A percentile compares a stretch with the other conserved stretches of the same genome.
These are phyloP conservation scores for Nemotelus nigrinus DNA, from an alignment of 2,888 invertebrate genomes.

Conservation along the genomic window DNA sequence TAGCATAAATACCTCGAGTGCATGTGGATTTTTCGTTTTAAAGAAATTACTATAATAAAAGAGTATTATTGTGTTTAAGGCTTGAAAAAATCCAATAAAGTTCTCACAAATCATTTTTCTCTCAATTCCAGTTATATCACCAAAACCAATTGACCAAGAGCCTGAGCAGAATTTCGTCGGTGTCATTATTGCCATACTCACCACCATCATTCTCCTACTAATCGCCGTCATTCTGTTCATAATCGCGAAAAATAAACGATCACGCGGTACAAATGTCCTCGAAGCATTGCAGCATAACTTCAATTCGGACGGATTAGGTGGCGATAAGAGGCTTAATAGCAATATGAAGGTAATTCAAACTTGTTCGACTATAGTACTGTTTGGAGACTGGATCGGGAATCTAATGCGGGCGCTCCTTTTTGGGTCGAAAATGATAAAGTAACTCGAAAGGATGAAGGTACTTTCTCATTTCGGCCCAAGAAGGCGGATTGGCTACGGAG, in stretches of 20 bases:
- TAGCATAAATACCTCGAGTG: too few species aligned
- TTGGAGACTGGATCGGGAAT: constrained; percentile 9
- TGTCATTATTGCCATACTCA: constrained; percentile 75
- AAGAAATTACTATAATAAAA: too few species aligned
- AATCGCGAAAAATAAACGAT: constrained; percentile 72
- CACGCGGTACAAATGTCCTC: constrained; percentile 63
- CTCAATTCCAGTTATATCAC: constrained; percentile 60
- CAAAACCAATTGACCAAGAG: constrained; percentile 69
- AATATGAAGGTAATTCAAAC: constrained; percentile 64
- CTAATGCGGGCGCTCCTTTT: too few species aligned
- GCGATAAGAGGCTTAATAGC: constrained; percentile 65
- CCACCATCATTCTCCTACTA: constrained; percentile 77
- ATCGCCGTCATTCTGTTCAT: constrained; percentile 77
- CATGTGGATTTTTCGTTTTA: too few species aligned
- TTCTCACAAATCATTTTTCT: constrained; percentile 31
- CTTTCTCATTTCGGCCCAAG: too few species aligned
- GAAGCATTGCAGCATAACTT: constrained; percentile 65
- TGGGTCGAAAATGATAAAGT: too few species aligned
- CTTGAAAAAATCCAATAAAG: background rate
- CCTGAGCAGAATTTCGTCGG: constrained; percentile 71
- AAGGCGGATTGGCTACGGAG: constrained; percentile 4
- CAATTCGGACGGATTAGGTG: constrained; percentile 64
- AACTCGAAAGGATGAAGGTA: background rate
- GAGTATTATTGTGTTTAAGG: background rate
- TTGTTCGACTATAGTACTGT: background rate